These are phyloP conservation scores for Manis pentadactyla DNA, from an alignment of 2,797 vertebrate genomes.

Conservation along the genomic window DNA sequence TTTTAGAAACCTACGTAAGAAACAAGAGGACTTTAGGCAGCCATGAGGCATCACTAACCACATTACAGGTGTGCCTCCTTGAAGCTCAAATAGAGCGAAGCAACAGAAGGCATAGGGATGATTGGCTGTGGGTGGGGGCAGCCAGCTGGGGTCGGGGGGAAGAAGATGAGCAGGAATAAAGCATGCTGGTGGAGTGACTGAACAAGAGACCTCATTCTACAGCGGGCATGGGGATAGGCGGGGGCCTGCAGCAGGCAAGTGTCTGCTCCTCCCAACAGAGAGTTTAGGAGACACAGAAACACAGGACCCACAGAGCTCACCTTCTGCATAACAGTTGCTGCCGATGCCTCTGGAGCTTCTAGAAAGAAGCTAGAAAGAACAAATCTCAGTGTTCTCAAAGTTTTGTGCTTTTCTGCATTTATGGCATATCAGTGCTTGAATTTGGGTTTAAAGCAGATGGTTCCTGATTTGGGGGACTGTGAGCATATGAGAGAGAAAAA, in stretches of 20 bases:
- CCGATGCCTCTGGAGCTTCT: background rate
- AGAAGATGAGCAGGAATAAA: background rate
- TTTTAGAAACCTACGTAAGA: background rate
- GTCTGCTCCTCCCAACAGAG: background rate
- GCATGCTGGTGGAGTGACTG: rapidly evolving
- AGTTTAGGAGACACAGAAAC: background rate
- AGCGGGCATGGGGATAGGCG: rapidly evolving
- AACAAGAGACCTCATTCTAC: too few relatives aligned
- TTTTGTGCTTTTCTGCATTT: background rate
- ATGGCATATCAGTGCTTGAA: background rate
- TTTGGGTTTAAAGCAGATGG: background rate
- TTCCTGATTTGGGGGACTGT: background rate
- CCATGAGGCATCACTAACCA: background rate
- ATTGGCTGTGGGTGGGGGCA: rapidly evolving
- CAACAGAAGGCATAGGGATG: rapidly evolving
- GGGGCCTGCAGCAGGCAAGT: too few relatives aligned
- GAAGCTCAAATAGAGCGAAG: background rate
- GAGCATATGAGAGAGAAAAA: background rate
- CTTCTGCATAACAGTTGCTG: background rate
- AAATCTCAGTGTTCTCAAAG: background rate
- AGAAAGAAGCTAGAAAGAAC: background rate
- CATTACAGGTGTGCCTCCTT: rapidly evolving
- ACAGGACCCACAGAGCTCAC: background rate
- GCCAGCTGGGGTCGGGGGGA: rapidly evolving
- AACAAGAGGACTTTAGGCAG: background rate